Percentiles rank a stretch among this genome's conserved stretches.
phyloP scores from a whole-genome alignment of 2,888 invertebrate species.

The Dugesia japonica region DNA sequence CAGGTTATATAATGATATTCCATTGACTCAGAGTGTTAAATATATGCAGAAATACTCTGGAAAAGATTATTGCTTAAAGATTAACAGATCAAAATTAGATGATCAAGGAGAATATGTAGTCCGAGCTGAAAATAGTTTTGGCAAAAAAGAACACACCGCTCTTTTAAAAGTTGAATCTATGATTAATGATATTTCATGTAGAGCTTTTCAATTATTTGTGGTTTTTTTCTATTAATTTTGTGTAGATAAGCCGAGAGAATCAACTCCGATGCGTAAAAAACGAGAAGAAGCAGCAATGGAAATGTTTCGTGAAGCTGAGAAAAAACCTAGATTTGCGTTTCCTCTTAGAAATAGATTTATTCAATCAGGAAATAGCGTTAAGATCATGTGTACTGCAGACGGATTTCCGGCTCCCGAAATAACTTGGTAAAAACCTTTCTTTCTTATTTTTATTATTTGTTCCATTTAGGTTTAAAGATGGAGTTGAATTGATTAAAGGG shows the following conservation, averaged over 20 bases:
- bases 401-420: conserved; percentile 85
- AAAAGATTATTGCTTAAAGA: conserved; percentile 88
- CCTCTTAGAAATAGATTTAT: conserved; percentile 90
- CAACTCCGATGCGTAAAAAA: background rate
- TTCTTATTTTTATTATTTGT: background rate
- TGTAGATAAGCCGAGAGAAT: background rate
- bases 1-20: conserved; percentile 21
- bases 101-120: conserved; percentile 94
- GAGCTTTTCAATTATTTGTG: background rate
- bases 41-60: conserved; percentile 93
- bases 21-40: conserved; percentile 80
- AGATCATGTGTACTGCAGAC: conserved; percentile 82
- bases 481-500: conserved; percentile 69
- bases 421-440: conserved; percentile 36
- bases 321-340: conserved; percentile 83
- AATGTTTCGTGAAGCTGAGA: conserved; percentile 38
- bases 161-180: conserved; percentile 43
- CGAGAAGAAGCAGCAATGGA: conserved; percentile 10
- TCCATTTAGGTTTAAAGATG: conserved; percentile 57
- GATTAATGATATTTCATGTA: background rate
- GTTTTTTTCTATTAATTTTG: background rate
- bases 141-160: conserved; percentile 42
- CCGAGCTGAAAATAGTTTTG: conserved; percentile 68
- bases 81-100: conserved; percentile 79
- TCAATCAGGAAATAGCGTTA: conserved; percentile 78